phyloP scores from a whole-genome alignment of 2,797 vertebrate species.

The Austrolebias charrua region DNA sequence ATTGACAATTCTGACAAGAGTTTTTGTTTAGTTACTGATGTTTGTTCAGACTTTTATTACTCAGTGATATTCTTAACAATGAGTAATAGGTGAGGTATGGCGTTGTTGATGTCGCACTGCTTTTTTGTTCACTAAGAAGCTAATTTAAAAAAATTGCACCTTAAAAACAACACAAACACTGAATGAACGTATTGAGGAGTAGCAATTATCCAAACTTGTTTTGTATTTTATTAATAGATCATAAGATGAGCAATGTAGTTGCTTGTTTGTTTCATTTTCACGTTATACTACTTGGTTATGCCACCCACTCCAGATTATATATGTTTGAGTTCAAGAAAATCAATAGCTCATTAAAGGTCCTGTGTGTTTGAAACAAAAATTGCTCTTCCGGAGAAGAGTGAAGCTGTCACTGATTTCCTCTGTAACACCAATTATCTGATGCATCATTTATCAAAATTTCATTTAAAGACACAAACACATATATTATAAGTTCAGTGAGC shows the following conservation, averaged over 20 bases:
- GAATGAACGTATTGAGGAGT: too few species aligned
- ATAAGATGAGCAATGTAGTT: not conserved
- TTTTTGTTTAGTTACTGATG: constrained; percentile 7
- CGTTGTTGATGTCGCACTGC: not conserved
- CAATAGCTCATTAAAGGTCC: constrained; percentile 69
- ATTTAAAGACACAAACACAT: too few species aligned
- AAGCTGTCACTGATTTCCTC: constrained; percentile 7
- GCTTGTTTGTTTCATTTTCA: constrained; percentile 11
- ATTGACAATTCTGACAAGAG: constrained; percentile 38
- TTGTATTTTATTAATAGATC: not conserved
- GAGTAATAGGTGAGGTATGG: too few species aligned
- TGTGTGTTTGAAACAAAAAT: constrained; percentile 19
- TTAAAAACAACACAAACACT: too few species aligned
- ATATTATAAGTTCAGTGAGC: too few species aligned
- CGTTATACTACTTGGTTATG: constrained; percentile 17
- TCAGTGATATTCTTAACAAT: too few species aligned
- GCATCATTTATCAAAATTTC: too few species aligned
- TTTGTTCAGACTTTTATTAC: too few species aligned
- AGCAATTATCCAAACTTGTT: not conserved
- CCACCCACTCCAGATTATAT: constrained; percentile 23
- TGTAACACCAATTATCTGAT: not conserved
- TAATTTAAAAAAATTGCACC: too few species aligned
- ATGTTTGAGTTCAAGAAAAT: constrained; percentile 35
- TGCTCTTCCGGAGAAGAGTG: constrained; percentile 23
- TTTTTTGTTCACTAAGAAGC: not conserved